Evolutionary conservation across 2,888 invertebrate species (phyloP), one percentile per base, ranked within the genome.

Genomic region (Galerucella nymphaeae): DNA sequence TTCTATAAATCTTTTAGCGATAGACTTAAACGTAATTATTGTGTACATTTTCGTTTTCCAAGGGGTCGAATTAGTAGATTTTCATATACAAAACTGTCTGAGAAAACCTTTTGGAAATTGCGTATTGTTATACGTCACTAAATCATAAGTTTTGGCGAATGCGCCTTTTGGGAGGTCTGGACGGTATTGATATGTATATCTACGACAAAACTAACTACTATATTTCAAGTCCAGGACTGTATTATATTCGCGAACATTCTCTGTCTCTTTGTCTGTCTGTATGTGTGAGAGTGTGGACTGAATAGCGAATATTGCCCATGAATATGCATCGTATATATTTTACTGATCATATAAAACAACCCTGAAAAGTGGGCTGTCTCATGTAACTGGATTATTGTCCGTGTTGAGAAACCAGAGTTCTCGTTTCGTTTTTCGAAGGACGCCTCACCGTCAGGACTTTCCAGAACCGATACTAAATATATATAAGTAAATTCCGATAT

Each of bases 241-340:
- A 14, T 57, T 14, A 45, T 45, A 42, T 9, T 42, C 61, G 18
- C 10, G 18, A 18, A 53, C 18, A 18, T 53, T 53, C 18, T 53
- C 53, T 18, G 58, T 50, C 61, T 53, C 18, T 45, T 38, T 63
- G 41, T 18, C 42, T 65, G 23, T 55, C 50, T 57, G 18, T 73
- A 77, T 75, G 74, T 78, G 77, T 78, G 80, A 76, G 71, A 76
- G 79, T 76, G 78, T 75, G 78, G 76, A 79, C 78, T 74, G 78
- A 81, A 80, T 79, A 80, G 81, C 81, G 80, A 81, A 79, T 78
- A 73, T 77, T 76, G 75, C 78, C 82, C 82, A 83, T 83, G 83
- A 83, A 83, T 83, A 83, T 83, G 82, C 83, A n/a, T n/a, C 82
- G 81, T 80, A 81, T 82, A 82, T 82, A 83, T 83, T 82, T 82